Evolutionary conservation across 2,797 vertebrate genomes (phyloP), one percentile per base, ranked within the genome.

Genomic region (Myotis pilosus): DNA sequence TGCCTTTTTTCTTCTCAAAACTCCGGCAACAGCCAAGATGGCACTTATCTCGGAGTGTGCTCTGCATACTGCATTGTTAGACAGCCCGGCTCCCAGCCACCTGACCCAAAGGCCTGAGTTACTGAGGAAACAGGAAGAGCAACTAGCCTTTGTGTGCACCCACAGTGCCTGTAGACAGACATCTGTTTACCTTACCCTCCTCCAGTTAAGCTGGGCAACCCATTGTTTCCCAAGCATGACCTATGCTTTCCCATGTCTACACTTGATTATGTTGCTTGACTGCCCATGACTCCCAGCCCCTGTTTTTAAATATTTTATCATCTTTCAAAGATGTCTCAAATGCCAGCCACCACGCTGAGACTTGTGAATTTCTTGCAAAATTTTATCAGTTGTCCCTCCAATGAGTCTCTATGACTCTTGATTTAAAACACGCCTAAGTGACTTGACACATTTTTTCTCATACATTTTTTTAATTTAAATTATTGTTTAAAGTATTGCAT

Each of bases 301-400:
- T 11, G 7, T 15, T 88, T 94, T 57, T 57, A 16, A 89, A 38
- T 10, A 15, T 38, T 85, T 72, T 72, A 12, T 33, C 17, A 47
- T 86, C 49, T 62, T 83, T 72, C 28, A 33, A n/a, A 60, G 66
- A 83, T 55, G 2, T 66, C 49, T 44, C 86, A 92, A 76, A 10
- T 60, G 15, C 36, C 25, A 75, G 22, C 47, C 30, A 55, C 9
- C 47, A 91, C 10, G 11, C 60, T 22, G 11, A 76, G 25, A 62
- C 25, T 66, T 68, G 8, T 57, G 41, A 8, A 9, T 86, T 85
- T 82, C 66, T 87, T 92, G 28, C 33, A 93, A 91, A 92, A 25
- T 36, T 33, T n/a, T 90, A n/a, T 69, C 68, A 62, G 23, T 55
- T 51, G 1, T 64, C 1, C 49, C 28, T 91, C 51, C 12, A 49